Evolutionary conservation across 2,113 vertebrate species (phyloP), one percentile per base, ranked within the genome.

Genomic region (Barbus barbus): DNA sequence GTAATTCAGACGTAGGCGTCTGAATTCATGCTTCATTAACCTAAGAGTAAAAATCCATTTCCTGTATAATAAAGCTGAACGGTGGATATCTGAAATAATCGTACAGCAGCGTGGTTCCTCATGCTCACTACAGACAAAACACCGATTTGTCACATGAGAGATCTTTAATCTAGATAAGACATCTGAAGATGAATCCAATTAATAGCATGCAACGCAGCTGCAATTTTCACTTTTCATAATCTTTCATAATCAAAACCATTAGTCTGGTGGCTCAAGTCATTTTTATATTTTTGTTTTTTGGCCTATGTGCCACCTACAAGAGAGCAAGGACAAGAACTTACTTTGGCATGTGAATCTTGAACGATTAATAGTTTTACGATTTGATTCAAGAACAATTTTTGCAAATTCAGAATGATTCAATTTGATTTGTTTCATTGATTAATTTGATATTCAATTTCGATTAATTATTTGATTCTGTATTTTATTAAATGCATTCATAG

Each of bases 21-120:
- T 85, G 84, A 87, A 88, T 33, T 81, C 84, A 88, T 69, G 86
- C 87, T 91, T 92, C 85, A 90, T 91, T 92, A 93, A 92, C 90
- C 88, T 82, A 58, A 82, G 81, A 72, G 24, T 88, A 87, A 91
- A 89, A 92, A 91, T 92, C 84, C 0, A 83, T 82, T 90, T 92
- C 78, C 83, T 81, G 76, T 31, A 81, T 77, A 71, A 86, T 80
- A 83, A 76, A 73, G 33, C 46, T 18, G 58, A 76, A 38, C 9
- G 38, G 53, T 67, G 60, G 46, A 86, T 67, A 67, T 86, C 85
- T 65, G 58, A 80, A 73, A 61, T 22, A 79, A 86, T 69, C 60
- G 22, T 51, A 46, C 44, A n/a, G n/a, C n/a, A n/a, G n/a, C n/a
- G n/a, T n/a, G n/a, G n/a, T n/a, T n/a, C n/a, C n/a, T n/a, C n/a